A percentile compares a stretch with the other conserved stretches of the same genome.
phyloP scores from a whole-genome alignment of 2,797 vertebrate species.

The Anomalospiza imberbis region DNA sequence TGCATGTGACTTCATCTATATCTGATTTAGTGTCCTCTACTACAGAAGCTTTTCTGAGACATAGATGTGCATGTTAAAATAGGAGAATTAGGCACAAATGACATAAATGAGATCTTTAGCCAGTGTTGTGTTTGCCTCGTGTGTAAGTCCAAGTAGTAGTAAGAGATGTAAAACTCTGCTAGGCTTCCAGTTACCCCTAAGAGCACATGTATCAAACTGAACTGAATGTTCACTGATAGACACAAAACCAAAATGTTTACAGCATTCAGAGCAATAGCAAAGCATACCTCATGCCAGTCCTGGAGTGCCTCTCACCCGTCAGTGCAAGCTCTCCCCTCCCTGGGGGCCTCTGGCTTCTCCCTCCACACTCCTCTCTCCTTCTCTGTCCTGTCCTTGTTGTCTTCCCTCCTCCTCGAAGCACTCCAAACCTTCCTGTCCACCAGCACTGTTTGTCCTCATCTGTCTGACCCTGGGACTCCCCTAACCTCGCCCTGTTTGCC shows the following conservation, averaged over 20 bases:
- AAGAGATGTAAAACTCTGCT: constrained; percentile 1
- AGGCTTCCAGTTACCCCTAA: constrained; percentile 26
- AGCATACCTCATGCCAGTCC: constrained; percentile 71
- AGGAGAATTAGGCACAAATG: constrained; percentile 36
- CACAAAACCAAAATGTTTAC: constrained; percentile 73
- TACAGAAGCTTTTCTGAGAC: constrained; percentile 31
- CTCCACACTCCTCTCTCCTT: not conserved
- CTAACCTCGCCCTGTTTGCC: not conserved
- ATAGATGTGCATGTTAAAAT: constrained; percentile 50
- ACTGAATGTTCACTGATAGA: constrained; percentile 47
- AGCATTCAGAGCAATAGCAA: constrained; percentile 76
- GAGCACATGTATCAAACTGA: constrained; percentile 54
- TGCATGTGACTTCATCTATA: not conserved
- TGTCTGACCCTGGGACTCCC: not conserved
- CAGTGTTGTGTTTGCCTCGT: constrained; percentile 16
- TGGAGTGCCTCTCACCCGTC: not conserved
- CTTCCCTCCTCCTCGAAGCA: not conserved
- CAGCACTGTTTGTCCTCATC: not conserved
- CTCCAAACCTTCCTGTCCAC: not conserved
- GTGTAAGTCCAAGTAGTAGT: constrained; percentile 6
- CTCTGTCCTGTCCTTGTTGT: not conserved
- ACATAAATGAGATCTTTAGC: constrained; percentile 28
- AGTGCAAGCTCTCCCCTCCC: not conserved
- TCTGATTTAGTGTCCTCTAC: constrained; percentile 7
- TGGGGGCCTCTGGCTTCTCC: not conserved